These are phyloP conservation scores for Steinernema hermaphroditum DNA, from an alignment of 2,888 invertebrate species.

Conservation along the genomic window DNA sequence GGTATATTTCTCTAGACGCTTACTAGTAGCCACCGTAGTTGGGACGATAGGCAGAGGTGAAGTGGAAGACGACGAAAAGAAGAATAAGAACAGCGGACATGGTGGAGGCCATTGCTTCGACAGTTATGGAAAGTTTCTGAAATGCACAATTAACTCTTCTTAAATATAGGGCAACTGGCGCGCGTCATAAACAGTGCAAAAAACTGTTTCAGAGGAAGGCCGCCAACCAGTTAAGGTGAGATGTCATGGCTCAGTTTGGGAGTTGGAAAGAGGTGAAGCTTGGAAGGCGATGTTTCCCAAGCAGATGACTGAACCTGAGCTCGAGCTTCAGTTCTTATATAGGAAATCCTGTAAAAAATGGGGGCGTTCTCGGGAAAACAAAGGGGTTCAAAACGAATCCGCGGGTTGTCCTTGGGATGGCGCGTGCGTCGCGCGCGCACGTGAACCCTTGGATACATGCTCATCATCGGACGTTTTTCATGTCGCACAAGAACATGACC, in stretches of 20 bases:
- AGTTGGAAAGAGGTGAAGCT: too few relatives aligned
- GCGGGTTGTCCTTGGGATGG: constrained; percentile 30
- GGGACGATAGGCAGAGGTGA: constrained; percentile 5
- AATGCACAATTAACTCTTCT: background rate
- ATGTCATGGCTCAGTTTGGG: background rate
- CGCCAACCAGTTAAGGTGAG: background rate
- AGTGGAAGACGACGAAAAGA: background rate
- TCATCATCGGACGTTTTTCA: constrained; percentile 24
- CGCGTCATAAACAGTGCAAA: constrained; percentile 16
- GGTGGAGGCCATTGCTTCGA: constrained; percentile 11
- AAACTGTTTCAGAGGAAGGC: background rate
- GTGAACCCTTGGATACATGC: constrained; percentile 22
- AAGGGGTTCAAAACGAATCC: constrained; percentile 30
- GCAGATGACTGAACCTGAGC: background rate
- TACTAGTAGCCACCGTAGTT: constrained; percentile 21
- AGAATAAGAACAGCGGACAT: constrained; percentile 1
- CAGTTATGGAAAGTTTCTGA: background rate
- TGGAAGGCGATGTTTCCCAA: background rate
- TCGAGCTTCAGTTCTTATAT: constrained; percentile 9
- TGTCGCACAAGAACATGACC: constrained; percentile 20
- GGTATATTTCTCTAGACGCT: background rate
- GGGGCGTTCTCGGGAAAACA: constrained; percentile 29
- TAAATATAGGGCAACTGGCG: constrained; percentile 5
- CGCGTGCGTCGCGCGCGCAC: constrained; percentile 11
- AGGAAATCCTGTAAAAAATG: constrained; percentile 22